Evolutionary conservation across 2,888 invertebrate species (phyloP).

Genomic region (Horisme vitalbata): DNA sequence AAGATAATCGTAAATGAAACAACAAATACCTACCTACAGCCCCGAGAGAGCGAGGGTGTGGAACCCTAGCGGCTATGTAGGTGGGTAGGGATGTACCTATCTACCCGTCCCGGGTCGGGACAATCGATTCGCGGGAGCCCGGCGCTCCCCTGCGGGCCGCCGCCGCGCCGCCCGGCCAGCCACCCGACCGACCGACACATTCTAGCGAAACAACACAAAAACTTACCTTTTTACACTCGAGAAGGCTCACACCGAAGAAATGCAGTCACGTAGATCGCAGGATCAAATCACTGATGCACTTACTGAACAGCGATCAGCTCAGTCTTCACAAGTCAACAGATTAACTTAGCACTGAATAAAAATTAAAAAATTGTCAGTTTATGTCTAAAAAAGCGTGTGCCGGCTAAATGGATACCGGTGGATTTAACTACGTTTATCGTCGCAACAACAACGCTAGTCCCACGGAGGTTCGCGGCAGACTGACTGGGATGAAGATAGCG

Average conservation of each 20-base stretch:
- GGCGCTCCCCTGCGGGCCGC: slow-evolving; percentile 60
- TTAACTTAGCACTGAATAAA: slow-evolving; percentile 62
- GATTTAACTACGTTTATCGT: slow-evolving; percentile 42
- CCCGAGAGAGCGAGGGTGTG: slow-evolving; percentile 61
- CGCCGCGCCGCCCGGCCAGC: slow-evolving; percentile 42
- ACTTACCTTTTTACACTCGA: slow-evolving; percentile 77
- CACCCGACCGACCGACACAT: slow-evolving; percentile 49
- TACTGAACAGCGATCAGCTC: slow-evolving; percentile 52
- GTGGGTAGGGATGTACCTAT: slow-evolving; percentile 35
- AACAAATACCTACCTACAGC: slow-evolving; percentile 40
- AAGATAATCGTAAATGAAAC: slow-evolving; percentile 59
- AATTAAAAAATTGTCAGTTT: slow-evolving; percentile 40
- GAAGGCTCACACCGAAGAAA: slow-evolving; percentile 68
- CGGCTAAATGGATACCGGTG: slow-evolving; percentile 56
- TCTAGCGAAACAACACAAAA: slow-evolving; percentile 57
- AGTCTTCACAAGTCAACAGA: slow-evolving; percentile 63
- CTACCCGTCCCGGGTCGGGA: slow-evolving; percentile 51
- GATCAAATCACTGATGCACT: slow-evolving; percentile 71
- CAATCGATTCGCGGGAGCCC: slow-evolving; percentile 72
- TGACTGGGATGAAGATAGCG: slow-evolving; percentile 72
- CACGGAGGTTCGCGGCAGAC: slow-evolving; percentile 74
- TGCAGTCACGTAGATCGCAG: slow-evolving; percentile 73
- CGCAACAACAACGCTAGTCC: slow-evolving; percentile 53
- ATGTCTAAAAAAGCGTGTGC: slow-evolving; percentile 43
- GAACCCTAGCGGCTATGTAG: slow-evolving; percentile 40